Evolutionary conservation across 2,113 vertebrate genomes (phyloP).

Genomic region (Isichthys henryi): DNA sequence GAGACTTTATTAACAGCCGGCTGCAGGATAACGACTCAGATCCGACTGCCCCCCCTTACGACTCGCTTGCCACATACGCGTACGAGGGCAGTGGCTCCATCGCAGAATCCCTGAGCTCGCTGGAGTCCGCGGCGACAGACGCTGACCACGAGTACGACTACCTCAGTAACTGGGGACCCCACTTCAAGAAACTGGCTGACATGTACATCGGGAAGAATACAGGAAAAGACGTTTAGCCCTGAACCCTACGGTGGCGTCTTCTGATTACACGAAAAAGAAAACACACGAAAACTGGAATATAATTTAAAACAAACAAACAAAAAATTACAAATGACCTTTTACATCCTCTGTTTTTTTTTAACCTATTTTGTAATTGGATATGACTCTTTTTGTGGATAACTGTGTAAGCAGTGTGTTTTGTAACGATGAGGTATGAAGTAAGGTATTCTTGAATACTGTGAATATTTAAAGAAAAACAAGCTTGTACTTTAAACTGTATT

Average conservation of each 20-base stretch:
- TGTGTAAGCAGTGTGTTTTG: conserved; percentile 29
- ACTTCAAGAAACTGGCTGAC: conserved; percentile 78
- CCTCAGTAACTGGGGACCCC: conserved; percentile 77
- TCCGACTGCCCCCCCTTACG: conserved; percentile 72
- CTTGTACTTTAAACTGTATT: not conserved
- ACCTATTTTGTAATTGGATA: conserved; percentile 16
- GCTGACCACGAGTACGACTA: conserved; percentile 81
- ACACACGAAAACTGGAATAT: conserved; percentile 17
- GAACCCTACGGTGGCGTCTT: not conserved
- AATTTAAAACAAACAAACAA: not conserved
- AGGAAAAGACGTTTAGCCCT: conserved; percentile 66
- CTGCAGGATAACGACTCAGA: conserved; percentile 73
- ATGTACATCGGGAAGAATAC: conserved; percentile 77
- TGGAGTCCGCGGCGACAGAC: conserved; percentile 68
- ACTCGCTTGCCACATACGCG: conserved; percentile 78
- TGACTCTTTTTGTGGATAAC: conserved; percentile 16
- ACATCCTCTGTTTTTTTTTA: conserved; percentile 14
- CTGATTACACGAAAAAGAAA: not conserved
- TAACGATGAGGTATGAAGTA: conserved; percentile 28
- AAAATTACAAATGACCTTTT: conserved; percentile 1
- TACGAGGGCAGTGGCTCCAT: conserved; percentile 76
- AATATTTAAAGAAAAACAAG: conserved; percentile 28
- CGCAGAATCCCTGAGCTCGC: conserved; percentile 75
- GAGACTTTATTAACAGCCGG: conserved; percentile 76
- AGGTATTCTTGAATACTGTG: conserved; percentile 30